Evolutionary conservation across 1,140 invertebrate species (phyloP), one percentile per base, ranked within the genome.

Genomic region (Phocides pigmalion): DNA sequence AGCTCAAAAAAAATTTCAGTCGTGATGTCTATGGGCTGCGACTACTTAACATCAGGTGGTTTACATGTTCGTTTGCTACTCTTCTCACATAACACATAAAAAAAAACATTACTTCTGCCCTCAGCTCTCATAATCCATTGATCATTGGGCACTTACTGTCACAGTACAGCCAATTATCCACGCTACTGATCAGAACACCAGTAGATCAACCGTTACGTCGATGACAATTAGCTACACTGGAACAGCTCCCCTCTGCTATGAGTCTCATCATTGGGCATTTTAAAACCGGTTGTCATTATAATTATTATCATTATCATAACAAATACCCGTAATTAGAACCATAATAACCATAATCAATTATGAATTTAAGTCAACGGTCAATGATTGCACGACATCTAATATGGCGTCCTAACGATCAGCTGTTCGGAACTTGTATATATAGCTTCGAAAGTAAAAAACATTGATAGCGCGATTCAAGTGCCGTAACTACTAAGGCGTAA

Each of bases 81-180:
- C n/a, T n/a, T n/a, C n/a, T n/a, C n/a, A n/a, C n/a, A n/a, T n/a
- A n/a, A n/a, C n/a, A n/a, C n/a, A 28, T 1, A 3, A 8, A 28
- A 32, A 32, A 32, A 32, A 32, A 11, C 28, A 11, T n/a, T n/a
- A n/a, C n/a, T n/a, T n/a, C n/a, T n/a, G 56, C 56, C 56, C 56
- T 59, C 56, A 59, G 56, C 22, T 59, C 56, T 59, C 56, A 59
- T 59, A 59, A 59, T 59, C n/a, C 56, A 59, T 47, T 59, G 56
- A 41, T 59, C 56, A 59, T 59, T 59, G 56, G 42, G 25, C 56
- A 44, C 54, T 14, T 56, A 17, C 47, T 58, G 54, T 25, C 41
- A 32, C 22, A 58, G 41, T 32, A 25, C 54, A 32, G 46, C 41
- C 20, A 44, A 9, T 19, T 14, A 12, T 12, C 12, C 41, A 58